A percentile compares a stretch with the other conserved stretches of the same genome.
Conservation (phyloP, 2,113 vertebrate species). For the Gnathonemus echidnorhynchus region DNA sequence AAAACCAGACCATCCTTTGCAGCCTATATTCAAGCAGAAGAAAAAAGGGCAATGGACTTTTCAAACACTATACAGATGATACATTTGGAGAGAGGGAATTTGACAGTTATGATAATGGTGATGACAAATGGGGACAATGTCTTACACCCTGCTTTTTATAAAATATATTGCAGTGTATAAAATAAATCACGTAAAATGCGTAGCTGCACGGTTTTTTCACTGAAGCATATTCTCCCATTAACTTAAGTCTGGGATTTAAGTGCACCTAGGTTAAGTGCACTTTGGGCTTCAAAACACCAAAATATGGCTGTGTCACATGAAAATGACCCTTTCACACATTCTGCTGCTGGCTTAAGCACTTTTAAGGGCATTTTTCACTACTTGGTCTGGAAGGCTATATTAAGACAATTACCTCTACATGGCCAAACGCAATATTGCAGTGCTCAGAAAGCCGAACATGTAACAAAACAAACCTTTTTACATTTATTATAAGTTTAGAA, state of each 20-base stretch:
- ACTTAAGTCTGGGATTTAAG: neutral
- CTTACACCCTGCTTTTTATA: neutral
- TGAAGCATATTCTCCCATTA: neutral
- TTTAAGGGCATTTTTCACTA: neutral
- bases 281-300: neutral
- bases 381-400: neutral
- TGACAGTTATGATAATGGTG: neutral
- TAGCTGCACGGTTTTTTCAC: neutral
- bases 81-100: neutral
- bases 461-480: neutral
- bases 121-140: neutral
- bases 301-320: neutral
- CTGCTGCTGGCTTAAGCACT: neutral
- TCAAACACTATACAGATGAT: neutral
- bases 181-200: neutral
- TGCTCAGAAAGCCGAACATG: neutral
- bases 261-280: neutral
- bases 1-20: slow-evolving; percentile 33
- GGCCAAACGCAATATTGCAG: neutral
- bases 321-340: neutral
- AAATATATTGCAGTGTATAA: neutral
- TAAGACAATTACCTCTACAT: neutral
- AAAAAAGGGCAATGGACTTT: neutral
- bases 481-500: too few relatives aligned
- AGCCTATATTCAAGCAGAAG: slow-evolving; percentile 23